A percentile compares a stretch with the other conserved stretches of the same genome.
phyloP scores from a whole-genome alignment of 2,888 invertebrate genomes.

The Chalcosyrphus nemorum region DNA sequence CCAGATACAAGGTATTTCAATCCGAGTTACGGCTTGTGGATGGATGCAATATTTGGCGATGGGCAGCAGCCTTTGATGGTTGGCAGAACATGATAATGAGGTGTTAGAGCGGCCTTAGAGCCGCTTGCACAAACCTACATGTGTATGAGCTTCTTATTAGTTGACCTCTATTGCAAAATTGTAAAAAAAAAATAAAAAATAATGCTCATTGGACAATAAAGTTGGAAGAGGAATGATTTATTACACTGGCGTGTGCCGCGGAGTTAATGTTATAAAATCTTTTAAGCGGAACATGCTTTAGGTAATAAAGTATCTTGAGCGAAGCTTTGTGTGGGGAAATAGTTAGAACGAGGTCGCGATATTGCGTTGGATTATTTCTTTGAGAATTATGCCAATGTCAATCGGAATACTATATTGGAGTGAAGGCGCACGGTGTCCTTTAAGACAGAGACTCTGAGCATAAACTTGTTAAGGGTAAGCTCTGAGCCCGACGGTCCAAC shows the following conservation, averaged over 20 bases:
- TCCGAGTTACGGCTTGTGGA: not conserved
- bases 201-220: not conserved
- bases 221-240: not conserved
- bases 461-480: too few species aligned
- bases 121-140: conserved; percentile 16
- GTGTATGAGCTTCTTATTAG: conserved; percentile 15
- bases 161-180: conserved; percentile 25
- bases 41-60: conserved; percentile 34
- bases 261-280: not conserved
- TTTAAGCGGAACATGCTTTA: not conserved
- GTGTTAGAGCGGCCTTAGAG: conserved; percentile 5
- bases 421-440: too few species aligned
- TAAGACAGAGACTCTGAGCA: too few species aligned
- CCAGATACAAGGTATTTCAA: not conserved
- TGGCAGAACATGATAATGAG: conserved; percentile 48
- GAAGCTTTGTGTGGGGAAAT: not conserved
- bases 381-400: too few species aligned
- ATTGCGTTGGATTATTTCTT: not conserved
- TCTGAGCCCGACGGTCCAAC: too few species aligned
- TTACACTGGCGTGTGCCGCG: not conserved
- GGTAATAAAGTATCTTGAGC: not conserved
- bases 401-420: too few species aligned
- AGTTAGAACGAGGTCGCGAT: not conserved
- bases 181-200: too few species aligned
- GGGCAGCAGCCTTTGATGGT: conserved; percentile 3